Conservation (phyloP, 92 coral and sea anemone genomes). For the Umimayanthus kanabou region DNA sequence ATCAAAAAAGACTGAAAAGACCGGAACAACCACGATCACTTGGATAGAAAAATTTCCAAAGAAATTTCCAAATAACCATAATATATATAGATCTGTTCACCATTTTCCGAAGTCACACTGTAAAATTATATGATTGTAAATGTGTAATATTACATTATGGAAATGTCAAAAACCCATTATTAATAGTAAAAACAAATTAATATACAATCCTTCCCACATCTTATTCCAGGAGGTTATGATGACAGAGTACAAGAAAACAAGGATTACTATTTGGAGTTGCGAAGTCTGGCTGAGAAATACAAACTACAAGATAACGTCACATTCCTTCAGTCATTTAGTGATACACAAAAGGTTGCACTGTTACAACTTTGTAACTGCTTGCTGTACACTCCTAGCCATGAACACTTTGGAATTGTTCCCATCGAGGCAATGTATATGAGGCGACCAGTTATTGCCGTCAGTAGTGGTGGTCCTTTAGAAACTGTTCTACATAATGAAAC, state of each 20-base stretch:
- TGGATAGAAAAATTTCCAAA: no score
- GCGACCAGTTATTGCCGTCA: constrained; percentile 94
- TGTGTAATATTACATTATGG: no score
- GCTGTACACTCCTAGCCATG: constrained; percentile 94
- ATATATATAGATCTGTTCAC: no score
- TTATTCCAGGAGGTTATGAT: constrained; percentile 90
- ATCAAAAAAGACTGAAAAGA: no score
- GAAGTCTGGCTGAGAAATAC: constrained; percentile 74
- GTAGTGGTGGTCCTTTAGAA: constrained; percentile 96
- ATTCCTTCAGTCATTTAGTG: constrained; percentile 90
- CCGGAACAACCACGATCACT: no score
- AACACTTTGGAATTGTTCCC: constrained; percentile 98
- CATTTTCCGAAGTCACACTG: no score
- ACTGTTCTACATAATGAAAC: constrained; percentile 81
- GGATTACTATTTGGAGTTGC: constrained; percentile 87
- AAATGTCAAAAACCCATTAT: no score
- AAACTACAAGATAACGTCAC: constrained; percentile 79
- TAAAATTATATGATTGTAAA: no score
- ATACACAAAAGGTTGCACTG: constrained; percentile 78
- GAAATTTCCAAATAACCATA: no score
- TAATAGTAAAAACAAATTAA: no score
- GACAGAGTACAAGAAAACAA: constrained; percentile 93
- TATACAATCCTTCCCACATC: background rate
- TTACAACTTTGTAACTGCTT: constrained; percentile 77
- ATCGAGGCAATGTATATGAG: constrained; percentile 96